These are phyloP conservation scores for Idaea straminata DNA, from an alignment of 2,888 invertebrate genomes.

Conservation along the genomic window DNA sequence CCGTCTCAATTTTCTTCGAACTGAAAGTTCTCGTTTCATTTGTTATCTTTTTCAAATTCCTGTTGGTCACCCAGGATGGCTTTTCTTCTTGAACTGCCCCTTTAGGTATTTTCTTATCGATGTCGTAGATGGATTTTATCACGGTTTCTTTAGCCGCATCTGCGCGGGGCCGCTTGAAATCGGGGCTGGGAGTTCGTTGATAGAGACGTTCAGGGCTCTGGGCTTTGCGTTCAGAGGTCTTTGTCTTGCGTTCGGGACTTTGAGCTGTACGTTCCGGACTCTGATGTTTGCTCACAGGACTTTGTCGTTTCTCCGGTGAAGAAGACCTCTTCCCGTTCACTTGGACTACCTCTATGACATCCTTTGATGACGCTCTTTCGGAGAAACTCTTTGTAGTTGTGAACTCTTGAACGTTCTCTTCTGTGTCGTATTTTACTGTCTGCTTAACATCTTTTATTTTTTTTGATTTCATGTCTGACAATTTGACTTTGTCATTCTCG, in stretches of 20 bases:
- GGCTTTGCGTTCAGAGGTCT: conserved; percentile 31
- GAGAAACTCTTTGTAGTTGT: conserved; percentile 39
- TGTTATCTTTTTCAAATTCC: conserved; percentile 79
- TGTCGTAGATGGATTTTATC: conserved; percentile 55
- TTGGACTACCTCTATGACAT: conserved; percentile 51
- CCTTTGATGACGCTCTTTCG: conserved; percentile 57
- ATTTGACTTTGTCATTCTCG: conserved; percentile 55
- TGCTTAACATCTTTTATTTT: conserved; percentile 39
- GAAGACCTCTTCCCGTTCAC: conserved; percentile 59
- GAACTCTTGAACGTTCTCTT: conserved; percentile 46
- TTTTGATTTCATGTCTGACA: conserved; percentile 45
- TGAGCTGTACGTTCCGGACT: conserved; percentile 34
- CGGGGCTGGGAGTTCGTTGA: conserved; percentile 57
- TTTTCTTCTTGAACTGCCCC: conserved; percentile 74
- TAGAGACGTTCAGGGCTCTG: conserved; percentile 39
- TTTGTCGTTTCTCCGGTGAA: conserved; percentile 52
- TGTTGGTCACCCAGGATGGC: conserved; percentile 82
- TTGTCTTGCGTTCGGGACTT: conserved; percentile 29
- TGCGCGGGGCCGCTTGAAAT: conserved; percentile 47
- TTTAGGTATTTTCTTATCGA: conserved; percentile 51
- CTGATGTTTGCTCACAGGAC: conserved; percentile 38
- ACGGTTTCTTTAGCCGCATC: conserved; percentile 53
- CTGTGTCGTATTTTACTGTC: conserved; percentile 37
- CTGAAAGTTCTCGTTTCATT: conserved; percentile 63
- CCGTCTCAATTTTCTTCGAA: conserved; percentile 60